These are phyloP conservation scores for Premnoplex brunnescens DNA, from an alignment of 2,797 vertebrate species.

Conservation along the genomic window DNA sequence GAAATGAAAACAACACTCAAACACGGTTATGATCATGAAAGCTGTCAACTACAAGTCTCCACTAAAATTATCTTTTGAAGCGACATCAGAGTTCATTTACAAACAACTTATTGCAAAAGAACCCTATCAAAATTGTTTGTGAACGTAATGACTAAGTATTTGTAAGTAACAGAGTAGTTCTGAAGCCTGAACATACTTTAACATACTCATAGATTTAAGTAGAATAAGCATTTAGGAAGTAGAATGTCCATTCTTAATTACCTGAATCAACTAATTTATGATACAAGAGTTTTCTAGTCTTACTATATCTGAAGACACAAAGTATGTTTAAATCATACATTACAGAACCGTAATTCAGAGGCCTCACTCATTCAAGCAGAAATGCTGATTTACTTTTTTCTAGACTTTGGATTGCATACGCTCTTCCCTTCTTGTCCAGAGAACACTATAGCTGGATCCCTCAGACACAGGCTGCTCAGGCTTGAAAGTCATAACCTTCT, in stretches of 20 bases:
- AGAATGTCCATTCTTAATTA: not conserved
- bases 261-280: not conserved
- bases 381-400: not conserved
- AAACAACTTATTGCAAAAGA: not conserved
- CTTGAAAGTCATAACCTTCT: not conserved
- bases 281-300: not conserved
- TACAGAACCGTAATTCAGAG: not conserved
- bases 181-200: not conserved
- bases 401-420: not conserved
- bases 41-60: not conserved
- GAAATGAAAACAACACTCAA: not conserved
- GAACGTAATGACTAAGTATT: not conserved
- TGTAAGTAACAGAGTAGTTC: not conserved
- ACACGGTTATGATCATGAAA: not conserved
- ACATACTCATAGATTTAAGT: not conserved
- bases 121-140: not conserved
- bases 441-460: not conserved
- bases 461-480: not conserved
- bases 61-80: not conserved
- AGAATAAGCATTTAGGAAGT: not conserved
- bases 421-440: not conserved
- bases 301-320: not conserved
- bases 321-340: not conserved
- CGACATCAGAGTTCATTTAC: not conserved
- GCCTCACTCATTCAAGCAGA: not conserved